Conservation (phyloP, 2,113 vertebrate species). For the Phaethon lepturus region DNA sequence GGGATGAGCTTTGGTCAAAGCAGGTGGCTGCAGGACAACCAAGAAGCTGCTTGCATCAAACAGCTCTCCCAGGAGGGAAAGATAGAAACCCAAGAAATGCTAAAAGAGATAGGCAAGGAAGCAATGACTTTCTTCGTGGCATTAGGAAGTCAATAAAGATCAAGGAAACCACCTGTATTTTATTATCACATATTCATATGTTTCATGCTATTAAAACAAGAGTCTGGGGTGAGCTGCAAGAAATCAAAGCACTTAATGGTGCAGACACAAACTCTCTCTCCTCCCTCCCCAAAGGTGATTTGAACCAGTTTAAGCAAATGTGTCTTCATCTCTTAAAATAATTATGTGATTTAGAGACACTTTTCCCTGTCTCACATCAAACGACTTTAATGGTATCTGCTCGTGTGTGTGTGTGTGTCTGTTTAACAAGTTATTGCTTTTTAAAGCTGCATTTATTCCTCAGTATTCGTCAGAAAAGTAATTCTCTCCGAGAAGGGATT, state of each 20-base stretch:
- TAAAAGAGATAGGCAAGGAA: neutral
- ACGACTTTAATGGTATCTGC: conserved; percentile 32
- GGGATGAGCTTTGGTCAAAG: neutral
- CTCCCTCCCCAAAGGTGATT: conserved; percentile 47
- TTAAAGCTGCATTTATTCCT: conserved; percentile 17
- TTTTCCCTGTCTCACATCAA: conserved; percentile 29
- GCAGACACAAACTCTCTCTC: neutral
- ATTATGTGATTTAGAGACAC: conserved; percentile 58
- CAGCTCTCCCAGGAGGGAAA: neutral
- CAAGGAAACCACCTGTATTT: conserved; percentile 35
- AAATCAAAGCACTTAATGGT: conserved; percentile 29
- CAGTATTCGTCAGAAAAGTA: neutral
- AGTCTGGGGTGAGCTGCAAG: conserved; percentile 11
- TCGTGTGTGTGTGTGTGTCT: neutral
- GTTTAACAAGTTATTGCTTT: conserved; percentile 33
- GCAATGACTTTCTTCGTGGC: neutral
- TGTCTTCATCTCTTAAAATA: conserved; percentile 37
- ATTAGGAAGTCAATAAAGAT: neutral
- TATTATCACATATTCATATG: neutral
- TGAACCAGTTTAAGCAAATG: conserved; percentile 35
- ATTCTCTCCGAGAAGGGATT: conserved; percentile 7
- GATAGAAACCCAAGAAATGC: neutral
- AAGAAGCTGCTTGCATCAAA: neutral
- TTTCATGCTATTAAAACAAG: neutral
- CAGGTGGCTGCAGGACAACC: neutral